These are phyloP conservation scores for Ranitomeya variabilis DNA, from an alignment of 2,113 vertebrate genomes.

Conservation along the genomic window DNA sequence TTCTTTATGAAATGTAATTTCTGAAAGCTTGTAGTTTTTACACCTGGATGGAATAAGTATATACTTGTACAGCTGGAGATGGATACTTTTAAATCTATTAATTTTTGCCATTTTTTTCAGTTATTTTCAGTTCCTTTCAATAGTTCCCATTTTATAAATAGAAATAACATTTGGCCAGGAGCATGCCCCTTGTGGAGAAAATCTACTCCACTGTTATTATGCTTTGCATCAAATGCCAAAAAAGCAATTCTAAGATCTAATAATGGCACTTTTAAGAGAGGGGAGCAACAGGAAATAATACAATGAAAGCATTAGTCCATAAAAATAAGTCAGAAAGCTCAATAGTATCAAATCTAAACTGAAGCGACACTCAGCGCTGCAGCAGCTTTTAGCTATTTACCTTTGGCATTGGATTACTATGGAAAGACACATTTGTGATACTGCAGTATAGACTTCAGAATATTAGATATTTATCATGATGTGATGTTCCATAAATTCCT, in stretches of 20 bases:
- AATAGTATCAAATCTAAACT: not conserved
- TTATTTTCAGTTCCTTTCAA: not conserved
- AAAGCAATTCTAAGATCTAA: not conserved
- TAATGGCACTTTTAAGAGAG: not conserved
- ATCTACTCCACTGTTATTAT: not conserved
- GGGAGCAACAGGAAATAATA: not conserved
- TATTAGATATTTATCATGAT: not conserved
- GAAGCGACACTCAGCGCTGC: not conserved
- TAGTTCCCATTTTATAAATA: not conserved
- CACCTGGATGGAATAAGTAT: not conserved
- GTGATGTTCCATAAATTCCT: not conserved
- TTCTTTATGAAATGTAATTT: not conserved
- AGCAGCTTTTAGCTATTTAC: not conserved
- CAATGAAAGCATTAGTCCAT: not conserved
- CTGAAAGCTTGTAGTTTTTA: not conserved
- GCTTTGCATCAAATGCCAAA: not conserved
- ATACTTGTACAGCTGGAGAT: not conserved
- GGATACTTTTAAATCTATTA: not conserved
- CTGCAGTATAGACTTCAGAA: not conserved
- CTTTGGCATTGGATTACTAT: not conserved
- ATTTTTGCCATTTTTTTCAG: not conserved
- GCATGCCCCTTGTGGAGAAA: not conserved
- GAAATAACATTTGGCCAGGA: not conserved
- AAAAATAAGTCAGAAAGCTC: not conserved
- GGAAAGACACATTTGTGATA: not conserved